Percentiles rank a stretch among this genome's conserved stretches.
Evolutionary conservation across 2,888 invertebrate genomes (phyloP).

Genomic region (Eristalinus sepulchralis): DNA sequence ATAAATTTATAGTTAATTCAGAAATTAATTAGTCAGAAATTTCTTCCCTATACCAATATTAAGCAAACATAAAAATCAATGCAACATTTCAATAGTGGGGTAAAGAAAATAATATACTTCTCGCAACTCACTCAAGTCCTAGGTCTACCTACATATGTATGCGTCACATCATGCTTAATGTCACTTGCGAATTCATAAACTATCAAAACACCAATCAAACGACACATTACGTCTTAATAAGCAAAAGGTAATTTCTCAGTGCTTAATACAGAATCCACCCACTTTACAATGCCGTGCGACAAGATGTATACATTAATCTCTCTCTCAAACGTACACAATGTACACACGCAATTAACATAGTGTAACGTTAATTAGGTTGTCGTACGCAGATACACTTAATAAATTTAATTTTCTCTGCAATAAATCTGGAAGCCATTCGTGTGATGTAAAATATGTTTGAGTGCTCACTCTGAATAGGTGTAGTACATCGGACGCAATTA

Average conservation of each 20-base stretch:
- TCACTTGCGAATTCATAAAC: not conserved
- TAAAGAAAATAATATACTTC: not conserved
- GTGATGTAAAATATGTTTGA: constrained; percentile 63
- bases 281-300: constrained; percentile 63
- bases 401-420: constrained; percentile 69
- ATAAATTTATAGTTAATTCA: too few species aligned
- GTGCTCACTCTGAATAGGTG: constrained; percentile 28
- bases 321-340: constrained; percentile 52
- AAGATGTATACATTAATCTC: constrained; percentile 68
- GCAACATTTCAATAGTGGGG: too few species aligned
- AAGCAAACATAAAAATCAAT: not conserved
- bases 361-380: constrained; percentile 71
- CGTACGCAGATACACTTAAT: constrained; percentile 71
- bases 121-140: not conserved
- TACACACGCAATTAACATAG: constrained; percentile 70
- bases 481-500: constrained; percentile 48
- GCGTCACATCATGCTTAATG: not conserved
- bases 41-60: too few species aligned
- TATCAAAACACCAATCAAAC: constrained; percentile 37
- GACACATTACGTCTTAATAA: constrained; percentile 28
- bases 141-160: not conserved
- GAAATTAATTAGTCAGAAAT: too few species aligned
- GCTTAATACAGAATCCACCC: constrained; percentile 62
- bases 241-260: constrained; percentile 59
- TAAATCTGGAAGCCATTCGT: constrained; percentile 67